Conservation (phyloP, 2,888 invertebrate species). For the Salticus scenicus region DNA sequence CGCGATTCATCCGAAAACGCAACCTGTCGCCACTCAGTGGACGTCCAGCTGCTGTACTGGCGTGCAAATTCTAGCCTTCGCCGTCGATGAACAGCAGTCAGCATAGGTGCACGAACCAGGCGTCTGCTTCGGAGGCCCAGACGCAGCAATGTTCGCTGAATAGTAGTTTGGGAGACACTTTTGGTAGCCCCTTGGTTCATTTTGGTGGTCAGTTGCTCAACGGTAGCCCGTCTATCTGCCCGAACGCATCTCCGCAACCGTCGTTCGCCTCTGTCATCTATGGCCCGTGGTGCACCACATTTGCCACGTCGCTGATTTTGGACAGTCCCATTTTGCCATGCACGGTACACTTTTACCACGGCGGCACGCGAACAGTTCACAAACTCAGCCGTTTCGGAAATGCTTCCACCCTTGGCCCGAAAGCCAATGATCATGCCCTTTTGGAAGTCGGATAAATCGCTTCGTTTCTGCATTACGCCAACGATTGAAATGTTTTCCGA, state of each 20-base stretch:
- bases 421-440: slow-evolving; percentile 6
- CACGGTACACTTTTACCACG: not conserved
- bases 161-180: too few species aligned
- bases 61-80: too few species aligned
- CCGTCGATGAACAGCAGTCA: too few species aligned
- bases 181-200: too few species aligned
- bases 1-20: too few species aligned
- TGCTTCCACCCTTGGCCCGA: slow-evolving; percentile 3
- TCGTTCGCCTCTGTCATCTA: not conserved
- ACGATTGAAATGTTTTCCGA: slow-evolving; percentile 6
- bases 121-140: too few species aligned
- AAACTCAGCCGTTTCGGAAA: not conserved
- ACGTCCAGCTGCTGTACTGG: too few species aligned
- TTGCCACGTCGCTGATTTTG: not conserved
- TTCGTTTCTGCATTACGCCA: slow-evolving; percentile 19
- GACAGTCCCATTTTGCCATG: not conserved
- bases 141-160: too few species aligned
- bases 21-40: too few species aligned
- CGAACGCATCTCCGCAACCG: not conserved
- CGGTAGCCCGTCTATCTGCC: too few species aligned
- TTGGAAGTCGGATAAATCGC: slow-evolving; percentile 8
- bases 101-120: too few species aligned
- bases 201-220: too few species aligned
- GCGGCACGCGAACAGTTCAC: not conserved
- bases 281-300: not conserved